phyloP scores from a whole-genome alignment of 2,797 vertebrate species.

The Yasuhikotakia modesta region DNA sequence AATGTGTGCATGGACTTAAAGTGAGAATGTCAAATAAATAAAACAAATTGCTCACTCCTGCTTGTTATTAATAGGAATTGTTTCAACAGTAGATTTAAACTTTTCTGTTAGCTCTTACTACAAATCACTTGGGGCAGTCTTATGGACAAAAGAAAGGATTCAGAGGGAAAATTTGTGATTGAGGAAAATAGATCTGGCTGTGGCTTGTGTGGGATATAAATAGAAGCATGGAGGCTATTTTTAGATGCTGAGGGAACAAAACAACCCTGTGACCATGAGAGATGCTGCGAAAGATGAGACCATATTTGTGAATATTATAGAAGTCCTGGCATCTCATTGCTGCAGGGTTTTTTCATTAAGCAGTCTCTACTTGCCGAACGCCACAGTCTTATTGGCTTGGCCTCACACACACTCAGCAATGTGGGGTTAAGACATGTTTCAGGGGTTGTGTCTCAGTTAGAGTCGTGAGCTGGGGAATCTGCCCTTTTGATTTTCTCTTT shows the following conservation, averaged over 20 bases:
- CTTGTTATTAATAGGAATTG: slow-evolving; percentile 23
- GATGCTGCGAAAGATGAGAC: slow-evolving; percentile 26
- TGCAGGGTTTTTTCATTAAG: slow-evolving; percentile 20
- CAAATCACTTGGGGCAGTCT: slow-evolving; percentile 26
- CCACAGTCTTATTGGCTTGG: slow-evolving; percentile 1
- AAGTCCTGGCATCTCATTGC: slow-evolving; percentile 12
- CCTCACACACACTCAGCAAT: background rate
- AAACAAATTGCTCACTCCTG: background rate
- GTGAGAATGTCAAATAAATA: background rate
- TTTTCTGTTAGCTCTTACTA: background rate
- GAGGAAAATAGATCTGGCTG: slow-evolving; percentile 41
- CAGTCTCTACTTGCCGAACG: background rate
- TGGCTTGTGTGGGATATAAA: slow-evolving; percentile 51
- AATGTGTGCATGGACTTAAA: slow-evolving; percentile 22
- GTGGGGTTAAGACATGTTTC: slow-evolving; percentile 33
- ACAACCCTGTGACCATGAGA: slow-evolving; percentile 47
- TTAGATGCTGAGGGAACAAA: slow-evolving; percentile 45
- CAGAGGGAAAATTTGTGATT: slow-evolving; percentile 45
- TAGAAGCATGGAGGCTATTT: slow-evolving; percentile 50
- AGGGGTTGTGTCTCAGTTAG: slow-evolving; percentile 28
- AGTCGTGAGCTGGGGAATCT: slow-evolving; percentile 32
- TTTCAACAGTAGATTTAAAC: slow-evolving; percentile 30
- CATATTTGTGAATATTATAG: slow-evolving; percentile 3
- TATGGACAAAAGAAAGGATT: slow-evolving; percentile 43
- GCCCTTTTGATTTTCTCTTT: slow-evolving; percentile 36